A percentile compares a stretch with the other conserved stretches of the same genome.
phyloP scores from a whole-genome alignment of 2,888 invertebrate genomes.

The Apoderus coryli region DNA sequence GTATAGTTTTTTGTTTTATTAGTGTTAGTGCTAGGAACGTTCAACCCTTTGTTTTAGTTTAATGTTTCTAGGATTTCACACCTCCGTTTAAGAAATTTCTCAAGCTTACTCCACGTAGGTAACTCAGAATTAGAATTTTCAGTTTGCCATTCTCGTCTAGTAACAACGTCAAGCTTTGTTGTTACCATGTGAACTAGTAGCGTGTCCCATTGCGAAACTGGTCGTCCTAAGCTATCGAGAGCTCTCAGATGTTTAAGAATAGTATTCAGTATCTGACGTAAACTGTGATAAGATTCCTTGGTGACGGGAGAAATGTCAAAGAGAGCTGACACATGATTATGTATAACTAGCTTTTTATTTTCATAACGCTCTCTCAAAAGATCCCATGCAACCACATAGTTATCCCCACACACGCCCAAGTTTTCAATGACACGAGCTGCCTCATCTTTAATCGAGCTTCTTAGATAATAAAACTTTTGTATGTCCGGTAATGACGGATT shows the following conservation, averaged over 20 bases:
- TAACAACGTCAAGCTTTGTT: constrained; percentile 2
- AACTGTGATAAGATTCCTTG: constrained; percentile 1
- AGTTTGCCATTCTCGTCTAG: constrained; percentile 5
- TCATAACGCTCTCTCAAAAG: constrained; percentile 3
- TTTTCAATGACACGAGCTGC: too few species aligned
- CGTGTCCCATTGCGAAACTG: constrained; percentile 2
- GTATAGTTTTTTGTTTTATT: too few species aligned
- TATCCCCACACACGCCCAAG: too few species aligned
- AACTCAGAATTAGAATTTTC: too few species aligned
- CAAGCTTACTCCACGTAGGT: constrained; percentile 2
- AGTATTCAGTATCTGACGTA: not conserved
- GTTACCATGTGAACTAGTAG: constrained; percentile 5
- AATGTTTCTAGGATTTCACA: constrained; percentile 1
- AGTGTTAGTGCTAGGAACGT: too few species aligned
- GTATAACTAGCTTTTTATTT: too few species aligned
- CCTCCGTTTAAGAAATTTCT: not conserved
- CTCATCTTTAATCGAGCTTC: too few species aligned
- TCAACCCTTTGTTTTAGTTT: not conserved
- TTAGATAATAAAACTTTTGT: too few species aligned
- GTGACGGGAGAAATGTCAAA: constrained; percentile 3
- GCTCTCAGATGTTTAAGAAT: constrained; percentile 2
- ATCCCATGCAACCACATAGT: constrained; percentile 5
- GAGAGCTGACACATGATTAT: too few species aligned
- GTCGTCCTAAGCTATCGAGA: constrained; percentile 1
- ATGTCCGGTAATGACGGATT: too few species aligned